Conservation (phyloP, 1,140 invertebrate species). For the Aphelinus certus region DNA sequence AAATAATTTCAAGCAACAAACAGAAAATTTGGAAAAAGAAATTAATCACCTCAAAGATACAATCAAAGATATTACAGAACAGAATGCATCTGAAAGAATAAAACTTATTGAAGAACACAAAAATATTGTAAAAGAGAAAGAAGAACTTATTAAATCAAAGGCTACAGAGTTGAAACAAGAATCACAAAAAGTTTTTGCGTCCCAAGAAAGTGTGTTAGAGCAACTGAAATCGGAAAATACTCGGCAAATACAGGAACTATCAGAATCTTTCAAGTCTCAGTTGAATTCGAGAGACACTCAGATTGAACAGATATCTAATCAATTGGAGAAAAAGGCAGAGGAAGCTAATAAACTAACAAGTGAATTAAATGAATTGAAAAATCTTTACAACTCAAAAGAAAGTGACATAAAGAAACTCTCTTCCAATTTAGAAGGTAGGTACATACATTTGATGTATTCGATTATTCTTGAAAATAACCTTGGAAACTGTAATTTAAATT, state of each 20-base stretch:
- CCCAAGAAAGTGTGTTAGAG: conserved; percentile 46
- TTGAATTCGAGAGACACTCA: conserved; percentile 63
- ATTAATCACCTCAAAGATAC: conserved; percentile 57
- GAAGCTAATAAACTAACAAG: conserved; percentile 64
- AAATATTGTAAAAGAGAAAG: conserved; percentile 53
- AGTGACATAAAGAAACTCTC: conserved; percentile 47
- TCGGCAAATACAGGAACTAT: conserved; percentile 63
- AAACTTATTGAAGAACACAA: conserved; percentile 47
- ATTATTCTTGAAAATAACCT: conserved; percentile 11
- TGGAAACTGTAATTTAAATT: not conserved
- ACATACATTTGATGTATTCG: not conserved
- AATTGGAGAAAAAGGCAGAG: conserved; percentile 61
- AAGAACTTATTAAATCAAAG: conserved; percentile 50
- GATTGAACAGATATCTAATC: conserved; percentile 56
- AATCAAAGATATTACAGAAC: conserved; percentile 50
- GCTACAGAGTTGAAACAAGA: conserved; percentile 54
- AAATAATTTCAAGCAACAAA: conserved; percentile 52
- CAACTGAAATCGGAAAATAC: conserved; percentile 61
- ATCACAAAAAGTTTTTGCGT: conserved; percentile 46
- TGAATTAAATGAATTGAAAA: conserved; percentile 53
- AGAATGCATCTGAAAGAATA: conserved; percentile 47
- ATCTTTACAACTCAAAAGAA: conserved; percentile 46
- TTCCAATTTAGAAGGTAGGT: conserved; percentile 50
- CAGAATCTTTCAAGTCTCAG: conserved; percentile 61
- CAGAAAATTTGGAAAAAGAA: conserved; percentile 58